Conservation (phyloP, 2,797 vertebrate species). For the Pampus argenteus region DNA sequence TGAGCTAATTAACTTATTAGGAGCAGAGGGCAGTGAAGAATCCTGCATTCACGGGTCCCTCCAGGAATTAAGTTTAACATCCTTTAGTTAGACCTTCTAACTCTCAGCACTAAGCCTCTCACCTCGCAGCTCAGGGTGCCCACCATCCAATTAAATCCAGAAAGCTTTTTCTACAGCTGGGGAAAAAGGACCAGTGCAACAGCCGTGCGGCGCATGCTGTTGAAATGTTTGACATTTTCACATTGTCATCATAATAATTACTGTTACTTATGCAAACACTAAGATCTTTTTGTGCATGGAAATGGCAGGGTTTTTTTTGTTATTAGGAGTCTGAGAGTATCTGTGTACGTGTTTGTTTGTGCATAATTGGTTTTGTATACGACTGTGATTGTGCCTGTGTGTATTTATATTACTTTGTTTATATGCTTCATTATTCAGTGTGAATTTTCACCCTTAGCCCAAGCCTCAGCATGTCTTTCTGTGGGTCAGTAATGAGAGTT, state of each 20-base stretch:
- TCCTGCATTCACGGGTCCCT: conserved; percentile 58
- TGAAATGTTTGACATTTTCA: conserved; percentile 68
- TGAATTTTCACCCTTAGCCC: conserved; percentile 54
- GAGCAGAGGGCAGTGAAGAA: conserved; percentile 64
- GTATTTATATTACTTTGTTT: conserved; percentile 56
- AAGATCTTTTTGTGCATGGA: conserved; percentile 23
- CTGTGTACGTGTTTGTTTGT: conserved; percentile 24
- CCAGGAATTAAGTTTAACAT: conserved; percentile 78
- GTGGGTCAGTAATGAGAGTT: conserved; percentile 73
- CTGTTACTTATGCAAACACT: conserved; percentile 53
- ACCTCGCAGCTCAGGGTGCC: conserved; percentile 71
- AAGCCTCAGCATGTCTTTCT: conserved; percentile 52
- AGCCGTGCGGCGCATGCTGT: conserved; percentile 70
- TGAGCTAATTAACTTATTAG: conserved; percentile 79
- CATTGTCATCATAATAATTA: conserved; percentile 69
- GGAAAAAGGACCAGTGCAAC: conserved; percentile 46
- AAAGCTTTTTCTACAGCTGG: conserved; percentile 65
- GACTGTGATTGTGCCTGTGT: conserved; percentile 19
- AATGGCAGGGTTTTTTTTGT: neutral
- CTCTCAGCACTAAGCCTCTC: conserved; percentile 76
- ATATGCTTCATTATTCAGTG: conserved; percentile 59
- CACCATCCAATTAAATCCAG: conserved; percentile 81
- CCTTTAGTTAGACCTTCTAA: conserved; percentile 74
- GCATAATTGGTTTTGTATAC: conserved; percentile 29
- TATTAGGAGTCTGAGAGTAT: conserved; percentile 17